Base-by-base conservation (phyloP, 2,113 vertebrate genomes). In the Ptychochromis oligacanthus region DNA sequence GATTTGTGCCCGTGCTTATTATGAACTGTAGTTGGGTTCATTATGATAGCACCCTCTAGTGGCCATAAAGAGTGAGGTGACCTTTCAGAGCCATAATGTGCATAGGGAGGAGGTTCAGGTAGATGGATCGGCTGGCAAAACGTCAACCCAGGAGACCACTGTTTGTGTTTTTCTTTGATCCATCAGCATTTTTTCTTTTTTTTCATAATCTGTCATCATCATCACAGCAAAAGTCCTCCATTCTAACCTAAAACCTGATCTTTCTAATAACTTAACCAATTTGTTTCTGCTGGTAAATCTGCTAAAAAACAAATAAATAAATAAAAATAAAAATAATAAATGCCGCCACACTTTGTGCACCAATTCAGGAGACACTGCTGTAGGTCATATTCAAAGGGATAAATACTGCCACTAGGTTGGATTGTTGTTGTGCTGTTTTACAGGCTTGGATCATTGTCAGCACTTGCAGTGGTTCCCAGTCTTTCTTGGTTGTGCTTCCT, bases 401-500 rank as follows among this genome's bases (percentile, higher is more conserved):
- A 38, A 38, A 38, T 64, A 2, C 11, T 38, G 34, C 60, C 0
- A 0, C 38, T 1, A 38, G 60, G 34, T 62, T 62, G 34, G 60
- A 4, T 62, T 34, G n/a, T 38, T 62, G 34, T 20, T 62, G 34
- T 0, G 34, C 6, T 38, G 60, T 22, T 62, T 38, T 20, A 22
- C 6, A 62, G 7, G 20, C 38, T 36, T 2, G 0, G 20, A 0
- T 1, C 6, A 62, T 62, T 38, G 36, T 62, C 20, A 38, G 60
- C 11, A 38, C n/a, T 62, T 22, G 36, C 4, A 0, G 60, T 61
- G 3, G 0, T 38, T 62, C 20, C 38, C 0, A 0, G 20, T 62
- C 60, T 14, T 38, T n/a, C n/a, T n/a, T n/a, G 2, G 38, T 38
- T 62, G 60, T 20, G 3, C 60, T 62, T 62, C 20, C 10, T 14